These are phyloP conservation scores for Eupithecia inturbata DNA, from an alignment of 2,888 invertebrate species.

Conservation along the genomic window DNA sequence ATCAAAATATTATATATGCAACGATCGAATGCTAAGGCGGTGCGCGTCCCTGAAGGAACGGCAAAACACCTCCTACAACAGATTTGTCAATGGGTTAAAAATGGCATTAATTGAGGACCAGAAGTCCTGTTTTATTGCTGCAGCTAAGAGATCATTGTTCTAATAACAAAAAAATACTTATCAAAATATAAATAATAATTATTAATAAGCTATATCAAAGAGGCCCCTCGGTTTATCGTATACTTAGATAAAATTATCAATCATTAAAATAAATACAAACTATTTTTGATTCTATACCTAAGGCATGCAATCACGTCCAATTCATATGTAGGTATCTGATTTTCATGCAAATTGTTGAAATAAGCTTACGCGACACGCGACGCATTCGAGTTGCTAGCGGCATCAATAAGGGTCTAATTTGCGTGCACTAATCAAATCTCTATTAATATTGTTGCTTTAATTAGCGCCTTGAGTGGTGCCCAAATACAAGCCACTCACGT, in stretches of 20 bases:
- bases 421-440: constrained; percentile 71
- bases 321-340: constrained; percentile 59
- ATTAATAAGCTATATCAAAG: not conserved
- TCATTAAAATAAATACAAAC: not conserved
- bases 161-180: too few species aligned
- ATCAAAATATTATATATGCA: not conserved
- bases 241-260: not conserved
- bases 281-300: not conserved
- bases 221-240: not conserved
- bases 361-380: constrained; percentile 61
- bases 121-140: not conserved
- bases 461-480: constrained; percentile 51
- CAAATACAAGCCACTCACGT: constrained; percentile 48
- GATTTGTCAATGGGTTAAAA: not conserved
- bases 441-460: constrained; percentile 66
- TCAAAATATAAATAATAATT: too few species aligned
- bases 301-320: constrained; percentile 37
- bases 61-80: not conserved
- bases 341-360: constrained; percentile 68
- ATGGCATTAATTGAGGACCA: not conserved
- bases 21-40: not conserved
- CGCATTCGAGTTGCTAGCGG: constrained; percentile 62
- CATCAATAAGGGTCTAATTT: constrained; percentile 76
- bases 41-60: not conserved
- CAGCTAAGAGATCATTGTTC: not conserved